Conservation (phyloP, 2,113 vertebrate species). For the Laticauda colubrina region DNA sequence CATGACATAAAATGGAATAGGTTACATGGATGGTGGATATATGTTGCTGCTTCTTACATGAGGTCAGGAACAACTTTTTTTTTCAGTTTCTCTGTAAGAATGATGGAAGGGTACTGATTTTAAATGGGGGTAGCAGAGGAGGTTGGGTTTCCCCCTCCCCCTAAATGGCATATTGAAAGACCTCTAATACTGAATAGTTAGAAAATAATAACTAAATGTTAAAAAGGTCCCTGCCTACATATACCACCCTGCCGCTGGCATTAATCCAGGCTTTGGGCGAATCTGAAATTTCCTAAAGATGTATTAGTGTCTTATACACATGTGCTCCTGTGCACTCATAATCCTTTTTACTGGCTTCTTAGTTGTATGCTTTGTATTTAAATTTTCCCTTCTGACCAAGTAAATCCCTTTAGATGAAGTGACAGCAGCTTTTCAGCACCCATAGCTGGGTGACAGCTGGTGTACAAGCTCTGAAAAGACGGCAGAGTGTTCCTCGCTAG, state of each 20-base stretch:
- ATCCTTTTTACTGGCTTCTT: slow-evolving; percentile 86
- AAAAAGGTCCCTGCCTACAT: slow-evolving; percentile 67
- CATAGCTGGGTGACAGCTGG: slow-evolving; percentile 95
- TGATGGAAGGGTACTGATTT: slow-evolving; percentile 24
- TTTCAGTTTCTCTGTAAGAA: slow-evolving; percentile 40
- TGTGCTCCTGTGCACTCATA: slow-evolving; percentile 84
- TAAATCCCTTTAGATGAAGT: slow-evolving; percentile 93
- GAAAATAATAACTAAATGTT: slow-evolving; percentile 72
- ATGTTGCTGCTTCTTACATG: slow-evolving; percentile 11
- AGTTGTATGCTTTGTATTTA: slow-evolving; percentile 85
- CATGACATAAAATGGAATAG: background rate
- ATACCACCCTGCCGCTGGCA: slow-evolving; percentile 76
- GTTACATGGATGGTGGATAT: slow-evolving; percentile 61
- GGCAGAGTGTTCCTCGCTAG: slow-evolving; percentile 76
- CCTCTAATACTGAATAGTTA: slow-evolving; percentile 74
- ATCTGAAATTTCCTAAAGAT: slow-evolving; percentile 88
- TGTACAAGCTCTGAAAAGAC: slow-evolving; percentile 88
- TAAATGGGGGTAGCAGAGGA: background rate
- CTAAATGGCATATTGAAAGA: slow-evolving; percentile 68
- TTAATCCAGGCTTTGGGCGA: slow-evolving; percentile 86
- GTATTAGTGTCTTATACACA: slow-evolving; percentile 90
- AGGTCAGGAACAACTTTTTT: slow-evolving; percentile 40
- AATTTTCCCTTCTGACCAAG: slow-evolving; percentile 84
- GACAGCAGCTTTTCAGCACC: slow-evolving; percentile 95
- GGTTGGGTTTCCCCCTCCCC: background rate